A percentile compares a stretch with the other conserved stretches of the same genome.
These are phyloP conservation scores for Hypothenemus hampei DNA, from an alignment of 1,140 invertebrate genomes.

Conservation along the genomic window DNA sequence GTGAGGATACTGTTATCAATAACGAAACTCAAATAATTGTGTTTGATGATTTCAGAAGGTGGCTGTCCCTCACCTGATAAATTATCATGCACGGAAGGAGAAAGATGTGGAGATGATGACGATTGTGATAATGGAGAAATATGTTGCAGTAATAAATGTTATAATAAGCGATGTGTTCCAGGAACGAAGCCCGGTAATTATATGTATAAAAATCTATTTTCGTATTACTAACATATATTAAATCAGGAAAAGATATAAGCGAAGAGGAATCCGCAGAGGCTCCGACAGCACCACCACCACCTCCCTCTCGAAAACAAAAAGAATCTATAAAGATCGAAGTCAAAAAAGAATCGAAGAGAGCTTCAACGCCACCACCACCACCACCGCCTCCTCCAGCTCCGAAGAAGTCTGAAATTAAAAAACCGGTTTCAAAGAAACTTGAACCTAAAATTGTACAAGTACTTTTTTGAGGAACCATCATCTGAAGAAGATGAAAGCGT, in stretches of 20 bases:
- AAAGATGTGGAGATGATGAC: slow-evolving; percentile 17
- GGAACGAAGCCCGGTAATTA: slow-evolving; percentile 1
- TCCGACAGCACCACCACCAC: background rate
- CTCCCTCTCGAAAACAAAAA: slow-evolving; percentile 2
- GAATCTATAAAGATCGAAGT: slow-evolving; percentile 1
- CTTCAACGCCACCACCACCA: slow-evolving; percentile 4
- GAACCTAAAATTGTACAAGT: background rate
- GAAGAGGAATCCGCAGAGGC: slow-evolving; percentile 4
- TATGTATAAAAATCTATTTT: background rate
- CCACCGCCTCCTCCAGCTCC: background rate
- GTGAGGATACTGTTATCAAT: background rate
- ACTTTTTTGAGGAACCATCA: background rate
- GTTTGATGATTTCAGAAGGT: slow-evolving; percentile 1
- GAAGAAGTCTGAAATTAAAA: slow-evolving; percentile 5
- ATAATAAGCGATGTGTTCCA: slow-evolving; percentile 17
- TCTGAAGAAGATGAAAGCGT: slow-evolving; percentile 24
- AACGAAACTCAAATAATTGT: background rate
- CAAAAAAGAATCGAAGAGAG: slow-evolving; percentile 10
- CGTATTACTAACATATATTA: background rate
- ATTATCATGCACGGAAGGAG: slow-evolving; percentile 19
- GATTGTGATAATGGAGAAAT: slow-evolving; percentile 11
- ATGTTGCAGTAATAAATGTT: slow-evolving; percentile 26
- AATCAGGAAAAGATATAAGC: slow-evolving; percentile 5
- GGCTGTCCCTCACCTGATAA: slow-evolving; percentile 18
- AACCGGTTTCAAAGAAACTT: slow-evolving; percentile 5